phyloP scores from a whole-genome alignment of 1,140 invertebrate species.

The Asbolus verrucosus region DNA sequence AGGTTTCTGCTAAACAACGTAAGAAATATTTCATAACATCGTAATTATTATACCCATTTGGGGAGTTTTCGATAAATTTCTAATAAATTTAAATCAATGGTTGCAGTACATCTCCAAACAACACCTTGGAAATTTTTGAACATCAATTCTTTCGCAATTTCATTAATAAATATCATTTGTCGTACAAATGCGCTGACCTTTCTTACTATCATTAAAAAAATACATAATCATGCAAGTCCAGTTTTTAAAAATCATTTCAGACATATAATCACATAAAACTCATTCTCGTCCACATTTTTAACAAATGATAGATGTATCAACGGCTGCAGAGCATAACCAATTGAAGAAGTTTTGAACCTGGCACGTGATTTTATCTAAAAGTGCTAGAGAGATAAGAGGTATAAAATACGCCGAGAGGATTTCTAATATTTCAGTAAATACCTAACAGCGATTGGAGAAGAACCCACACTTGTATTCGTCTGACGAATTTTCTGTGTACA shows the following conservation, averaged over 20 bases:
- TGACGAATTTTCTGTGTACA: constrained; percentile 5
- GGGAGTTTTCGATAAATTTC: too few species aligned
- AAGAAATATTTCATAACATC: too few species aligned
- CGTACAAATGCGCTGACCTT: neutral
- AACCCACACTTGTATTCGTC: neutral
- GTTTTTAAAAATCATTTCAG: too few species aligned
- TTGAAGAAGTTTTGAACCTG: constrained; percentile 4
- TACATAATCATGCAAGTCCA: too few species aligned
- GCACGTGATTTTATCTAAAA: constrained; percentile 20
- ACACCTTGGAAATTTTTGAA: too few species aligned
- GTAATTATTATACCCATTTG: too few species aligned
- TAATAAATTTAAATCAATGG: too few species aligned
- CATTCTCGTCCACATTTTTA: neutral
- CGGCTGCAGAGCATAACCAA: neutral
- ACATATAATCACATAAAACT: too few species aligned
- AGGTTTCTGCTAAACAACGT: too few species aligned
- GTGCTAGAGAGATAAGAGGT: constrained; percentile 8
- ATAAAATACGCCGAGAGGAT: constrained; percentile 3
- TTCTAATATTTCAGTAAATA: constrained; percentile 9
- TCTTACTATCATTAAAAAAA: neutral
- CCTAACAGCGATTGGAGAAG: neutral
- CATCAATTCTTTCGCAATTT: too few species aligned
- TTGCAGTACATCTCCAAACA: too few species aligned
- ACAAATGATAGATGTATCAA: neutral
- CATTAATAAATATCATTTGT: too few species aligned